Evolutionary conservation across 2,888 invertebrate genomes (phyloP).

Genomic region (Spilosoma lubricipeda): DNA sequence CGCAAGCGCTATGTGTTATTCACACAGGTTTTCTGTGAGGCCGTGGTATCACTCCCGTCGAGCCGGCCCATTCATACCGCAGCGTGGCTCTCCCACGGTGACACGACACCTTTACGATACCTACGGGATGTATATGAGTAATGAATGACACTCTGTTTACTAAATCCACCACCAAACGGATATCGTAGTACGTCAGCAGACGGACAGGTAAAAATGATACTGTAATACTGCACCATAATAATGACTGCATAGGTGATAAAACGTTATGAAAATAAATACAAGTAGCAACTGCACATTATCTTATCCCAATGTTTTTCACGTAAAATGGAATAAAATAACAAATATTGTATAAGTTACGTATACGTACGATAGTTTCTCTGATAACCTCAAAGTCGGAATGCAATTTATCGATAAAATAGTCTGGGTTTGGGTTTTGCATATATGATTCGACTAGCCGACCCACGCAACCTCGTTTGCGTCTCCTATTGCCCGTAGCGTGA

Average conservation of each 20-base stretch:
- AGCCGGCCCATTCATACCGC: no score
- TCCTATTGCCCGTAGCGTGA: no score
- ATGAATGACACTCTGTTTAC: no score
- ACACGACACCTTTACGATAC: no score
- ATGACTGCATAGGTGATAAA: not conserved
- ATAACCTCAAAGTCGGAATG: conserved; percentile 18
- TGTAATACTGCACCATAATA: not conserved
- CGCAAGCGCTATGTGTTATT: no score
- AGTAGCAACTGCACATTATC: conserved; percentile 8
- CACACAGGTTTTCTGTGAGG: no score
- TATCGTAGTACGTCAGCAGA: not conserved
- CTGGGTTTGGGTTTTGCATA: not conserved
- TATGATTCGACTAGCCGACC: no score
- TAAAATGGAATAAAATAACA: conserved; percentile 36
- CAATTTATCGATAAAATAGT: conserved; percentile 8
- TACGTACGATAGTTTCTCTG: conserved; percentile 15
- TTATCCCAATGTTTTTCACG: conserved; percentile 43
- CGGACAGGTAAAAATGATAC: not conserved
- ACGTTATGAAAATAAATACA: not conserved
- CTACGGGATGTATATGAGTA: no score
- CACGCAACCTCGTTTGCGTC: no score
- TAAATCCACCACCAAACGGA: no score
- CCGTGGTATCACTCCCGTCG: no score
- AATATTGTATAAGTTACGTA: conserved; percentile 14
- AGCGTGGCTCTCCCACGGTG: no score